These are phyloP conservation scores for Baccha elongata DNA, from an alignment of 2,888 invertebrate genomes.

Conservation along the genomic window DNA sequence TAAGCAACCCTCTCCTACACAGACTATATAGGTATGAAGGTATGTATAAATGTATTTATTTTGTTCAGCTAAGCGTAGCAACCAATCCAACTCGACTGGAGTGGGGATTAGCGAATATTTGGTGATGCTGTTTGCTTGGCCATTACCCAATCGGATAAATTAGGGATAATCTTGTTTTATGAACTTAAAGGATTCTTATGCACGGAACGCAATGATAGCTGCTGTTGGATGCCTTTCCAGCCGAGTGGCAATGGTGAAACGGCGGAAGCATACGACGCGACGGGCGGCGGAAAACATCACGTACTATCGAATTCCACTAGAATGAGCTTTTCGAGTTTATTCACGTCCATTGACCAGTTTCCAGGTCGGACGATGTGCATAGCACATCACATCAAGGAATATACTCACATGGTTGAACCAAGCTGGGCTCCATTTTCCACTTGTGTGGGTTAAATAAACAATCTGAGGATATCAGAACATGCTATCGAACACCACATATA, in stretches of 20 bases:
- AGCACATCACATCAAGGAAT: conserved; percentile 4
- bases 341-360: conserved; percentile 63
- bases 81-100: background rate
- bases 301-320: conserved; percentile 62
- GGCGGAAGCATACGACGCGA: background rate
- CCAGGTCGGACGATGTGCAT: conserved; percentile 19
- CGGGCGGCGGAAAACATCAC: conserved; percentile 45
- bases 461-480: conserved; percentile 33
- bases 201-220: conserved; percentile 15
- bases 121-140: conserved; percentile 65
- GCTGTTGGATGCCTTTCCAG: conserved; percentile 2
- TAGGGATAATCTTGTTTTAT: conserved; percentile 71
- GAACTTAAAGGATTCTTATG: conserved; percentile 64
- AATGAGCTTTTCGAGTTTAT: conserved; percentile 65
- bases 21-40: too few species aligned
- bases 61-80: background rate
- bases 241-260: background rate
- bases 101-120: conserved; percentile 47
- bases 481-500: conserved; percentile 56
- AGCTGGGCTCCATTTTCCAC: conserved; percentile 41
- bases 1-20: too few species aligned
- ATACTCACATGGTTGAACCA: conserved; percentile 23
- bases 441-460: conserved; percentile 63
- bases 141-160: conserved; percentile 72
- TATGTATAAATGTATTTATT: too few species aligned